These are phyloP conservation scores for Cepaea nemoralis DNA, from an alignment of 1,140 invertebrate species.

Conservation along the genomic window DNA sequence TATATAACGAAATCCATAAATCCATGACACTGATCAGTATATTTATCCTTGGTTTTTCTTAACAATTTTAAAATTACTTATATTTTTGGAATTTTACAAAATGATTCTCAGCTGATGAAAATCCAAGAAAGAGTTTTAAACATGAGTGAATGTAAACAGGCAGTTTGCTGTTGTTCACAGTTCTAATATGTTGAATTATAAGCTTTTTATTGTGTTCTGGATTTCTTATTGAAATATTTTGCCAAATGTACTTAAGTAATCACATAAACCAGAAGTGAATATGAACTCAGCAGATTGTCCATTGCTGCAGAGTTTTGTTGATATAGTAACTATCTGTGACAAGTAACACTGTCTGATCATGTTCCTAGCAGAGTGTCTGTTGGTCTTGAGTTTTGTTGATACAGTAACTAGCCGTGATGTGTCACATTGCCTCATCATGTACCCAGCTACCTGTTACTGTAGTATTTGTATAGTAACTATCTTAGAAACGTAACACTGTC, in stretches of 20 bases:
- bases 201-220: neutral
- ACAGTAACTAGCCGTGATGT: neutral
- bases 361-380: neutral
- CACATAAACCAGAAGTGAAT: neutral
- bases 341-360: neutral
- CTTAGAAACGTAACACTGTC: neutral
- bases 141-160: no score
- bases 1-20: no score
- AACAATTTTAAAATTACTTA: neutral
- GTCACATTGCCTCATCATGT: neutral
- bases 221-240: neutral
- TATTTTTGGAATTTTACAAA: no score
- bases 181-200: no score
- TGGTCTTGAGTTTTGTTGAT: neutral
- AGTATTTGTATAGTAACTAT: neutral
- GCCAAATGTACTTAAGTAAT: slow-evolving; percentile 5
- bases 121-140: no score
- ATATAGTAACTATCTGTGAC: neutral
- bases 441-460: neutral
- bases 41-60: neutral
- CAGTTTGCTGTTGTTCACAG: no score
- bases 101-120: no score
- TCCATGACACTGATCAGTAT: neutral
- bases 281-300: neutral
- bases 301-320: neutral